Base-by-base conservation (phyloP, 2,888 invertebrate species). In the Nemurella pictetii region DNA sequence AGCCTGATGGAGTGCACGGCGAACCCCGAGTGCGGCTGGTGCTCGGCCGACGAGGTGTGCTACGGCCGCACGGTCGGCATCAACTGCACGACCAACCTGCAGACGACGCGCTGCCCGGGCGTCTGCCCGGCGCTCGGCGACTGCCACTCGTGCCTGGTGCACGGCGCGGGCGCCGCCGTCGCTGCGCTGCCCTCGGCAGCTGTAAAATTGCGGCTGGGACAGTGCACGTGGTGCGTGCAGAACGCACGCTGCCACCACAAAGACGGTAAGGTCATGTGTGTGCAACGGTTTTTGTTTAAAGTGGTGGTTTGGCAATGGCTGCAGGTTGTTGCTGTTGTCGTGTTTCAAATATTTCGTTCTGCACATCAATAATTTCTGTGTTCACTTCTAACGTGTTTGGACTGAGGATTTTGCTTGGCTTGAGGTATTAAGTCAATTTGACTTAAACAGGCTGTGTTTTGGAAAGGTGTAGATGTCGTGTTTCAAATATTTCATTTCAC, bases 21-120 rank as follows among this genome's bases (percentile, higher is more conserved):
- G 0, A 97, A 98, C 91, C 97, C 97, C 0, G 97, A 97, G 90
- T 98, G 98, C 89, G 97, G 97, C 20, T 98, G 97, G 97, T 98
- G 98, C 89, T 96, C 96, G 0, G 94, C 95, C 29, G 95, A 95
- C 87, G 94, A 94, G 87, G 93, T 93, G 86, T 97, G 97, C 88
- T 96, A 96, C 89, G 96, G 96, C 0, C 93, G 97, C 86, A 96
- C 96, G 0, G 94, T 96, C 81, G 96, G 96, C 0, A 95, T 96
- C 9, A 97, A 97, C 89, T 97, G 97, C 89, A 97, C 97, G 0
- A 97, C 96, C 0, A 97, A 97, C 91, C 91, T 97, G 35, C 96
- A 96, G 90, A 96, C 97, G 0, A 95, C 96, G 0, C 93, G 96
- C 12, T 97, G 97, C 89, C 96, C 96, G 0, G 97, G 97, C 0